These are phyloP conservation scores for Asteroscopus sphinx DNA, from an alignment of 2,888 invertebrate genomes.

Conservation along the genomic window DNA sequence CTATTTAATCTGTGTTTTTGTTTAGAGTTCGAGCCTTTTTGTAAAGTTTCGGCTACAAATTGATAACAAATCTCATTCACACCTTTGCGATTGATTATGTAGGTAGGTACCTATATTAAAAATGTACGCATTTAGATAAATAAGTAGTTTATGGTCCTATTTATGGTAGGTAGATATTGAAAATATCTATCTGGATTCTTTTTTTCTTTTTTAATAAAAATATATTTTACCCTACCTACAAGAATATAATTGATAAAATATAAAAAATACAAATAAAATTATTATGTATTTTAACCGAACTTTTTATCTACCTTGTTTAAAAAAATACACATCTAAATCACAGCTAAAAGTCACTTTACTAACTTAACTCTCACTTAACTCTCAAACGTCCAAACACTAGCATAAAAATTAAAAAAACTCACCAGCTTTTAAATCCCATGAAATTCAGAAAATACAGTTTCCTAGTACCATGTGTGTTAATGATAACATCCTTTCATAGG, in stretches of 20 bases:
- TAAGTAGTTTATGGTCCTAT: not conserved
- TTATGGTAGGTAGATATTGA: too few species aligned
- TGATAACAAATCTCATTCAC: constrained; percentile 8
- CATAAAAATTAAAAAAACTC: constrained; percentile 60
- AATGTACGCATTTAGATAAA: not conserved
- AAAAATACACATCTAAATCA: too few species aligned
- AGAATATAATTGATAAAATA: too few species aligned
- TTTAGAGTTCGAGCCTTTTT: not conserved
- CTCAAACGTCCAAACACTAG: constrained; percentile 1
- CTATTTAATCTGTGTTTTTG: too few species aligned
- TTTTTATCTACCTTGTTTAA: too few species aligned
- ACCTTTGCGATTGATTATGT: not conserved
- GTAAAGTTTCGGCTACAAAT: not conserved
- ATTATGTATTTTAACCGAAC: too few species aligned
- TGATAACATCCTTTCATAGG: constrained; percentile 82
- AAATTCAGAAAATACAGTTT: constrained; percentile 75
- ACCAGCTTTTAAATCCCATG: constrained; percentile 84
- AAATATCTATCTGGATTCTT: too few species aligned
- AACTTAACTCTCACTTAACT: constrained; percentile 19
- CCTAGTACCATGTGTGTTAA: constrained; percentile 71
- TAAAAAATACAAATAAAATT: too few species aligned
- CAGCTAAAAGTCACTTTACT: not conserved
- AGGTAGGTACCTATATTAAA: not conserved
- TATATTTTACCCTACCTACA: too few species aligned
- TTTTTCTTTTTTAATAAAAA: not conserved